Evolutionary conservation across 2,797 vertebrate species (phyloP), one percentile per base, ranked within the genome.

Genomic region (Amniataba percoides): DNA sequence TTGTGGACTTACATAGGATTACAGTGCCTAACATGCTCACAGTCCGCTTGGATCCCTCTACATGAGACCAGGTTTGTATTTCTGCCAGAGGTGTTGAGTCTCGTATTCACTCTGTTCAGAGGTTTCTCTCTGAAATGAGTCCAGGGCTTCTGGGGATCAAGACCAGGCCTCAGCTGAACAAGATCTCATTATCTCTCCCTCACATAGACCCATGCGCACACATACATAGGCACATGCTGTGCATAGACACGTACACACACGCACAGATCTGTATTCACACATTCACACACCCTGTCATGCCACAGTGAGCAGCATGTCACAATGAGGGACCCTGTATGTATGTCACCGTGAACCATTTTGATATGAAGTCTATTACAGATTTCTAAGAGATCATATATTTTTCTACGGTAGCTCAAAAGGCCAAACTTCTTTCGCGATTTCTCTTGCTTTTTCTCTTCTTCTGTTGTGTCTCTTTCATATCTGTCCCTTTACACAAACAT

Each of bases 81-180:
- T 86, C 83, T 77, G 91, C 91, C 80, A 84, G 88, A 84, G 91
- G 90, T 89, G 84, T 70, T 89, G 64, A 81, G 78, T 73, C 83
- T 67, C 53, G 3, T 90, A 72, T 84, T 88, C 85, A 80, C 84
- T 83, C 77, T 45, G 80, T 86, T 90, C 85, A 74, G 86, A 84
- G 89, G 85, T 91, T 91, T 89, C 78, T 89, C 88, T 70, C 83
- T 87, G 83, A 94, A 95, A 95, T 94, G 91, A 95, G 94, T 93
- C 89, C 91, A 93, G 92, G 94, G 92, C 93, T 94, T 94, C 89
- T 92, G 93, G 93, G 93, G 92, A 93, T 91, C 90, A 92, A 87
- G 90, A 90, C 85, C 87, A 86, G 91, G 89, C 87, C 93, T 94
- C 91, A 84, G 76, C 91, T 91, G 89, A 93, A 77, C 91, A 85